phyloP scores from a whole-genome alignment of 2,797 vertebrate species.

The Neosalanx taihuensis region DNA sequence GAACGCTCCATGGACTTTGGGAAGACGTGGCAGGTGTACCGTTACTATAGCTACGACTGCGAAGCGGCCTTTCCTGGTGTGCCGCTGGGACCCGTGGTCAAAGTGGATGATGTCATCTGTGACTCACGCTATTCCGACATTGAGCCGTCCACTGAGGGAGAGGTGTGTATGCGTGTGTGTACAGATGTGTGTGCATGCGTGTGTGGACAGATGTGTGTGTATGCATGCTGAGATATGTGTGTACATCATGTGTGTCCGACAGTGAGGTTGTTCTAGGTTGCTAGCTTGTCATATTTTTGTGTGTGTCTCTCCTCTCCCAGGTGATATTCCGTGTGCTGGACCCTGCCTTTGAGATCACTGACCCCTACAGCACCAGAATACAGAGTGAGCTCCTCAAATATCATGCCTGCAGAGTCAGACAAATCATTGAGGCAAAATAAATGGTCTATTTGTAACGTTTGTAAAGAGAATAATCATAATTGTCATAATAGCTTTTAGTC shows the following conservation, averaged over 20 bases:
- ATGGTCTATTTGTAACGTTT: not conserved
- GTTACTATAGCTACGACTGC: conserved; percentile 92
- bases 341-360: conserved; percentile 68
- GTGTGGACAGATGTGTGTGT: not conserved
- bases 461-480: not conserved
- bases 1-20: conserved; percentile 95
- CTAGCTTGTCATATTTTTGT: not conserved
- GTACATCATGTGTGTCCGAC: not conserved
- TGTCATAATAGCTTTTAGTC: not conserved
- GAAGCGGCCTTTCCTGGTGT: conserved; percentile 81
- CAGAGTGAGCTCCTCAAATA: conserved; percentile 63
- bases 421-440: not conserved
- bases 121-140: conserved; percentile 93
- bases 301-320: conserved; percentile 39
- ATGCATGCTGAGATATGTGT: not conserved
- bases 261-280: not conserved
- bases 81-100: conserved; percentile 80
- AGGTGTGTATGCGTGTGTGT: conserved; percentile 68
- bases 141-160: conserved; percentile 93
- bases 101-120: conserved; percentile 92
- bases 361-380: conserved; percentile 72
- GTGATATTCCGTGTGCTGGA: conserved; percentile 74
- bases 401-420: not conserved
- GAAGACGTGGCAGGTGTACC: conserved; percentile 87
- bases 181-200: not conserved